Percentiles rank a stretch among this genome's conserved stretches.
Conservation (phyloP, 2,888 invertebrate genomes). For the Gryllus longicercus region DNA sequence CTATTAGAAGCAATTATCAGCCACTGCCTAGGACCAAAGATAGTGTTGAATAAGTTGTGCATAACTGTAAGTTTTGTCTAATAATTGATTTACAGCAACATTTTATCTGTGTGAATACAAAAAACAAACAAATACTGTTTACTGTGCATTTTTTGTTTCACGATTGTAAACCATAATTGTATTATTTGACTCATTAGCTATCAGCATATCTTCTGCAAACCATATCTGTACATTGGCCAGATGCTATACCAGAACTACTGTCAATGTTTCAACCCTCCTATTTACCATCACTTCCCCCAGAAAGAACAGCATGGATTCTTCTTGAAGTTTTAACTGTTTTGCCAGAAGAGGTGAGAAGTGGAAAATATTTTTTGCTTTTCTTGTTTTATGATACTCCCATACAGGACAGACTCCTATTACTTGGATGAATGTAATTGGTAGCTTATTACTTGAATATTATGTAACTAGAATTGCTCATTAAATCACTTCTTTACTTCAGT, state of each 20-base stretch:
- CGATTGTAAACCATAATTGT: background rate
- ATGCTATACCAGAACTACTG: slow-evolving; percentile 73
- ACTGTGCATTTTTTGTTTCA: too few species aligned
- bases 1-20: slow-evolving; percentile 72
- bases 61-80: slow-evolving; percentile 66
- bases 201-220: slow-evolving; percentile 77
- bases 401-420: too few species aligned
- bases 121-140: too few species aligned
- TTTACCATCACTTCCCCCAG: slow-evolving; percentile 58
- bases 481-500: slow-evolving; percentile 42
- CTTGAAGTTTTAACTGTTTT: slow-evolving; percentile 81
- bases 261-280: slow-evolving; percentile 56
- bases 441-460: slow-evolving; percentile 21
- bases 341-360: slow-evolving; percentile 73
- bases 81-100: too few species aligned
- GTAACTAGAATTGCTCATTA: background rate
- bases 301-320: slow-evolving; percentile 63
- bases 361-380: too few species aligned
- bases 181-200: slow-evolving; percentile 55
- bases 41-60: slow-evolving; percentile 81
- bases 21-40: slow-evolving; percentile 77
- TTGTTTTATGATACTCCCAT: too few species aligned
- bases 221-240: slow-evolving; percentile 55
- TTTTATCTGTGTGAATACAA: too few species aligned
- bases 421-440: background rate